Percentiles rank a stretch among this genome's conserved stretches.
Conservation (phyloP, 2,113 vertebrate genomes). For the Limanda limanda region DNA sequence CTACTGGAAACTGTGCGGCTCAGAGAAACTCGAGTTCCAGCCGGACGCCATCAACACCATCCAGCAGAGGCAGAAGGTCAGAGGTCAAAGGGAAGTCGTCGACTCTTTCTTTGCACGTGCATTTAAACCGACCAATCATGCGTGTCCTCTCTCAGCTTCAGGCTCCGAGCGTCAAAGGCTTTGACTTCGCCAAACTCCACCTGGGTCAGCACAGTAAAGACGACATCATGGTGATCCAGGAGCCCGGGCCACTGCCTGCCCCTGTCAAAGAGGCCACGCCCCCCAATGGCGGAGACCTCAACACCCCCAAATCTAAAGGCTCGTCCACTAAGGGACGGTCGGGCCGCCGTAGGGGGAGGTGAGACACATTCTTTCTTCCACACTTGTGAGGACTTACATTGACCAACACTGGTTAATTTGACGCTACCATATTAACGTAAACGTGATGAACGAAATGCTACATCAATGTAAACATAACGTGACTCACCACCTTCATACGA, state of each 20-base stretch:
- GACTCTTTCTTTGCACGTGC: background rate
- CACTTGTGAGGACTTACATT: too few relatives aligned
- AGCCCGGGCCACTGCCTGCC: constrained; percentile 86
- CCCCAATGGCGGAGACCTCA: constrained; percentile 91
- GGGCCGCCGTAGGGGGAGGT: constrained; percentile 90
- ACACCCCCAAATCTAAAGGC: constrained; percentile 91
- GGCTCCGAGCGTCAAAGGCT: constrained; percentile 96
- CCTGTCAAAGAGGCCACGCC: constrained; percentile 91
- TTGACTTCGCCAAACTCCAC: constrained; percentile 98
- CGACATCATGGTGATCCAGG: constrained; percentile 94
- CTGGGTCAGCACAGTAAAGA: constrained; percentile 97
- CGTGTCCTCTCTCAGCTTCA: constrained; percentile 85
- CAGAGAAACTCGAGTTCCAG: constrained; percentile 97
- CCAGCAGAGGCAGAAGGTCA: constrained; percentile 97
- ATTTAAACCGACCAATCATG: background rate
- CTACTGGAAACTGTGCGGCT: constrained; percentile 98
- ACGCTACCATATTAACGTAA: too few relatives aligned
- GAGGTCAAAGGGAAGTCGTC: constrained; percentile 21
- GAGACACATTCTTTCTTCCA: constrained; percentile 20
- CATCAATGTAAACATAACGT: background rate
- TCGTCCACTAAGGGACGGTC: constrained; percentile 88
- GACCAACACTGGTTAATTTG: too few relatives aligned
- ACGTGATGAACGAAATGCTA: too few relatives aligned
- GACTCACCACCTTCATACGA: too few relatives aligned
- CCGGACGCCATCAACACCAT: constrained; percentile 94